Conservation (phyloP, 2,797 vertebrate genomes). For the Synanceia verrucosa region DNA sequence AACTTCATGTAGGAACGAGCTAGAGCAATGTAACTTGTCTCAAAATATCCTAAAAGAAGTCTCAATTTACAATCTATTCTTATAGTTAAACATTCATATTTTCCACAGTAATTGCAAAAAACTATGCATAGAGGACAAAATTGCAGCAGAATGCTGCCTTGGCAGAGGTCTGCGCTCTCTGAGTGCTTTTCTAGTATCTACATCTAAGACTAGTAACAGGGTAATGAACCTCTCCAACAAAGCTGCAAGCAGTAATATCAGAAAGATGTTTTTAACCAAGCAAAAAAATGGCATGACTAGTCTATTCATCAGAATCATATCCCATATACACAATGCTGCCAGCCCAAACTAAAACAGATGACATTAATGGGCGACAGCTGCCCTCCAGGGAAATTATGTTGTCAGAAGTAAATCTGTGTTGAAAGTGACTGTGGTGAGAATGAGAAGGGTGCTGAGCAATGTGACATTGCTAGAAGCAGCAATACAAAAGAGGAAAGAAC, state of each 20-base stretch:
- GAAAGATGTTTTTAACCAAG: neutral
- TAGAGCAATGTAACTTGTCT: no score
- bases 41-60: no score
- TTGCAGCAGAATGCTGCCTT: neutral
- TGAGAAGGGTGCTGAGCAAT: neutral
- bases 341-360: conserved; percentile 18
- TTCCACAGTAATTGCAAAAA: no score
- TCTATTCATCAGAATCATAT: neutral
- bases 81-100: no score
- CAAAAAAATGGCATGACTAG: neutral
- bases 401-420: conserved; percentile 21
- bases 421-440: conserved; percentile 12
- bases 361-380: conserved; percentile 13
- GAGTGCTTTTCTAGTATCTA: no score
- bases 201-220: neutral
- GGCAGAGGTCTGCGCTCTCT: no score
- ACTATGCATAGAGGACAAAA: no score
- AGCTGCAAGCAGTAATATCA: neutral
- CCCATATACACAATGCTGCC: neutral
- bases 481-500: neutral
- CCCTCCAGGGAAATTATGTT: conserved; percentile 19
- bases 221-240: neutral
- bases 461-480: conserved; percentile 12
- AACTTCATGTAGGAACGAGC: no score
- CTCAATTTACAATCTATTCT: no score